Percentiles rank a stretch among this genome's conserved stretches.
Conservation (phyloP, 2,113 vertebrate species). For the Jaculus jaculus region DNA sequence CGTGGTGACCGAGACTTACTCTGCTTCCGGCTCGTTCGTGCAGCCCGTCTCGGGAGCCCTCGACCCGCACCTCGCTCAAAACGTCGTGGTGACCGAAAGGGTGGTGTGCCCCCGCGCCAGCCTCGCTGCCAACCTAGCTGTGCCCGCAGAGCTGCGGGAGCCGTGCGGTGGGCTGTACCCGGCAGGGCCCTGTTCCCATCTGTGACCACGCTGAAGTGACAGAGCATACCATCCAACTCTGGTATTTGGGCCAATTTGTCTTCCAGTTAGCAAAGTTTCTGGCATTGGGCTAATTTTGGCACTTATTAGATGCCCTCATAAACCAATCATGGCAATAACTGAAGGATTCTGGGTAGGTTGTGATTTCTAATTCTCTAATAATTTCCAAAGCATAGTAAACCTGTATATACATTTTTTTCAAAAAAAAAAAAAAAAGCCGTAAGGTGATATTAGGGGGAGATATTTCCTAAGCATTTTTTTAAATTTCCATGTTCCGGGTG, state of each 20-base stretch:
- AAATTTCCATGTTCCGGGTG: conserved; percentile 47
- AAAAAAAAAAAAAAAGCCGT: conserved; percentile 41
- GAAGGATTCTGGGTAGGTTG: conserved; percentile 41
- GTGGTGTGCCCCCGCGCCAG: conserved; percentile 81
- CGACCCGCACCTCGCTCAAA: conserved; percentile 82
- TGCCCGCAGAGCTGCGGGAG: conserved; percentile 72
- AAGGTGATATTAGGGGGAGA: conserved; percentile 50
- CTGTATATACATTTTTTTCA: background rate
- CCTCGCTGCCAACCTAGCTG: conserved; percentile 69
- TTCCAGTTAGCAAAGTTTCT: conserved; percentile 63
- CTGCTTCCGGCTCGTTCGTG: conserved; percentile 65
- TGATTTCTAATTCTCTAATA: conserved; percentile 76
- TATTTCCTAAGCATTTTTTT: conserved; percentile 35
- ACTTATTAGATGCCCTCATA: conserved; percentile 1
- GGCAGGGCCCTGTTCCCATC: conserved; percentile 86
- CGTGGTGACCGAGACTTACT: conserved; percentile 84
- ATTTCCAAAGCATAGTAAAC: conserved; percentile 54
- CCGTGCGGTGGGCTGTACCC: conserved; percentile 81
- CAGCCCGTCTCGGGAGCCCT: conserved; percentile 65
- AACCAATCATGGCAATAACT: background rate
- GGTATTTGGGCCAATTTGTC: conserved; percentile 42
- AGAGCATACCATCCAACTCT: conserved; percentile 51
- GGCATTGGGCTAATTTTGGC: conserved; percentile 79
- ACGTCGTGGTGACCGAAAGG: conserved; percentile 84
- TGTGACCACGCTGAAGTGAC: conserved; percentile 73